These are phyloP conservation scores for Trichechus manatus DNA, from an alignment of 2,113 vertebrate genomes.

Conservation along the genomic window DNA sequence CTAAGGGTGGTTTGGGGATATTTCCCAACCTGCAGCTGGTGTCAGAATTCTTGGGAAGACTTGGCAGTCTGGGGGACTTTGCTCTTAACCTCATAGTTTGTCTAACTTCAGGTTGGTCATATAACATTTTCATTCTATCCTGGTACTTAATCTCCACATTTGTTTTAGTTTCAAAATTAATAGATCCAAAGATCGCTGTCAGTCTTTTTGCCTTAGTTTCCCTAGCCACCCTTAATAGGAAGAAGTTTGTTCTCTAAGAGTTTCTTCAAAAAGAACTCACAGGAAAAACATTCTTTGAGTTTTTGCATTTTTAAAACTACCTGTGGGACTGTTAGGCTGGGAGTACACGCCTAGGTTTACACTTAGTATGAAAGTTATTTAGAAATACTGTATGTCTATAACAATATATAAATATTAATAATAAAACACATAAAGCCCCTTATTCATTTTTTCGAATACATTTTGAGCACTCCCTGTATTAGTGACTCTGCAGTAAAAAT, in stretches of 20 bases:
- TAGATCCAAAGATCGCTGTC: not conserved
- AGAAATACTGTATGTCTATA: not conserved
- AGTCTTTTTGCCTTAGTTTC: not conserved
- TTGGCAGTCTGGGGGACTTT: too few relatives aligned
- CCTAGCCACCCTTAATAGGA: not conserved
- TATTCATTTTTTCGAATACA: not conserved
- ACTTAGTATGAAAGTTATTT: not conserved
- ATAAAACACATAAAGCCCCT: not conserved
- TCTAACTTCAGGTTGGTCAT: too few relatives aligned
- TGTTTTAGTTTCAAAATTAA: not conserved
- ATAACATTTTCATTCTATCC: too few relatives aligned
- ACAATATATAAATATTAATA: not conserved
- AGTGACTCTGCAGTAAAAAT: not conserved
- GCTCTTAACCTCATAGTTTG: too few relatives aligned
- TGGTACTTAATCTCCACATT: too few relatives aligned
- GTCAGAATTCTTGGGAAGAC: too few relatives aligned
- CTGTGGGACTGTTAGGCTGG: not conserved
- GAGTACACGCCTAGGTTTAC: not conserved
- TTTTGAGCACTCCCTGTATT: not conserved
- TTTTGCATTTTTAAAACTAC: not conserved
- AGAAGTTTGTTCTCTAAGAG: not conserved
- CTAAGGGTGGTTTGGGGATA: too few relatives aligned
- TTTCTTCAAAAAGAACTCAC: not conserved
- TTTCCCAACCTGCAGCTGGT: too few relatives aligned
- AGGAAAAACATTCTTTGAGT: not conserved